phyloP scores from a whole-genome alignment of 2,113 vertebrate species.

The Echinops telfairi region DNA sequence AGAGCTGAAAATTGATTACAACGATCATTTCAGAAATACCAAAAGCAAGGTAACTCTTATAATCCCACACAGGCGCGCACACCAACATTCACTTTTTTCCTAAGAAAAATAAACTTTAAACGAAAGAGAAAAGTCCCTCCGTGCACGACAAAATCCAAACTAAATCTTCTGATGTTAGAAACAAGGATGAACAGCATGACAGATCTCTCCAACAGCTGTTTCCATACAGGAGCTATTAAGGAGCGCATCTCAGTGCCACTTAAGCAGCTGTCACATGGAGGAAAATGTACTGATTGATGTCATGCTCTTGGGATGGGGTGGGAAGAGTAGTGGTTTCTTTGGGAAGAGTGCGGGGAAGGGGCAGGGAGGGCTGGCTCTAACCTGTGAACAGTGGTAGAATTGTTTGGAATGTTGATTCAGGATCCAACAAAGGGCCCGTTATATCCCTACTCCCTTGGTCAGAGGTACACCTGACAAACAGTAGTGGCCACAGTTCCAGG shows the following conservation, averaged over 20 bases:
- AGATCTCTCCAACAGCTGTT: slow-evolving; percentile 73
- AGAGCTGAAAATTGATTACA: not conserved
- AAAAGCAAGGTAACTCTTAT: too few species aligned
- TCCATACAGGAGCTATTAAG: slow-evolving; percentile 71
- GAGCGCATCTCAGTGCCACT: slow-evolving; percentile 75
- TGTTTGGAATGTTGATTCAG: slow-evolving; percentile 85
- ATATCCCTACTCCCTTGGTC: slow-evolving; percentile 85
- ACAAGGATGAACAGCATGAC: not conserved
- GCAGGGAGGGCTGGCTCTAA: slow-evolving; percentile 77
- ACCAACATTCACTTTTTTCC: not conserved
- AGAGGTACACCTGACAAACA: slow-evolving; percentile 86
- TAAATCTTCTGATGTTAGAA: slow-evolving; percentile 58
- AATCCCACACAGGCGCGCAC: not conserved
- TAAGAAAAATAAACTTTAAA: not conserved
- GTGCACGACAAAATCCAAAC: not conserved
- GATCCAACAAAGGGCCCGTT: slow-evolving; percentile 86
- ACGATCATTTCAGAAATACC: slow-evolving; percentile 6
- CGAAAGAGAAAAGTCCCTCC: slow-evolving; percentile 59
- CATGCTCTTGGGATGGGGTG: slow-evolving; percentile 80
- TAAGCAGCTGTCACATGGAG: slow-evolving; percentile 78
- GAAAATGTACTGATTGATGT: slow-evolving; percentile 78
- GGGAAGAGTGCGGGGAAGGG: slow-evolving; percentile 74
- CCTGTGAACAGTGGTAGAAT: slow-evolving; percentile 84
- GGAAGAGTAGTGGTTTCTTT: slow-evolving; percentile 78
- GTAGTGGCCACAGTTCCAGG: slow-evolving; percentile 84